Percentiles rank a stretch among this genome's conserved stretches.
These are phyloP conservation scores for Lethrus apterus DNA, from an alignment of 1,140 invertebrate species.

Conservation along the genomic window DNA sequence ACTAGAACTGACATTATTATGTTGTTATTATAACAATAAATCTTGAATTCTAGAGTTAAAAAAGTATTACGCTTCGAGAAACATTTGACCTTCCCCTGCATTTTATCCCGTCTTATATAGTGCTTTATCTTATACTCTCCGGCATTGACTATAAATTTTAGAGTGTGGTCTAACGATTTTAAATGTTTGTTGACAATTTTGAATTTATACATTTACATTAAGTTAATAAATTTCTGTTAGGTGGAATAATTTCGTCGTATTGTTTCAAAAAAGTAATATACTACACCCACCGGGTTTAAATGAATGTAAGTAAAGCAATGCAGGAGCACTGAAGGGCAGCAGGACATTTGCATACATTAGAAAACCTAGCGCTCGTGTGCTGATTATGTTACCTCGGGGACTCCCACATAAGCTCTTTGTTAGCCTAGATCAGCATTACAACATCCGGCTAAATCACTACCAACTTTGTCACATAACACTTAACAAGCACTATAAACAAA, in stretches of 20 bases:
- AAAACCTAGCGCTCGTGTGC: conserved; percentile 20
- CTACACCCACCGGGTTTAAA: not conserved
- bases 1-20: conserved; percentile 22
- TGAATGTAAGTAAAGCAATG: conserved; percentile 4
- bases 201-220: too few relatives aligned
- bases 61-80: conserved; percentile 24
- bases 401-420: conserved; percentile 16
- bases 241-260: too few relatives aligned
- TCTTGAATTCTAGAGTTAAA: conserved; percentile 22
- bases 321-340: conserved; percentile 1
- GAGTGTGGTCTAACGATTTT: too few relatives aligned
- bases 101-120: conserved; percentile 24
- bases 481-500: too few relatives aligned
- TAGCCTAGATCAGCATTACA: conserved; percentile 9
- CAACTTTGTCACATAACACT: conserved; percentile 12
- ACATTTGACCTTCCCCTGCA: conserved; percentile 25
- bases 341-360: conserved; percentile 27
- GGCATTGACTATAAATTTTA: conserved; percentile 22
- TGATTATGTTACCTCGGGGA: conserved; percentile 25
- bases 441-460: conserved; percentile 10
- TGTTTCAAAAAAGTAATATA: too few relatives aligned
- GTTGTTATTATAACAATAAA: conserved; percentile 29
- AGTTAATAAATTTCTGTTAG: too few relatives aligned
- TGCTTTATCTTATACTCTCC: conserved; percentile 22
- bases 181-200: too few relatives aligned